These are phyloP conservation scores for Macropodus opercularis DNA, from an alignment of 2,797 vertebrate genomes.

Conservation along the genomic window DNA sequence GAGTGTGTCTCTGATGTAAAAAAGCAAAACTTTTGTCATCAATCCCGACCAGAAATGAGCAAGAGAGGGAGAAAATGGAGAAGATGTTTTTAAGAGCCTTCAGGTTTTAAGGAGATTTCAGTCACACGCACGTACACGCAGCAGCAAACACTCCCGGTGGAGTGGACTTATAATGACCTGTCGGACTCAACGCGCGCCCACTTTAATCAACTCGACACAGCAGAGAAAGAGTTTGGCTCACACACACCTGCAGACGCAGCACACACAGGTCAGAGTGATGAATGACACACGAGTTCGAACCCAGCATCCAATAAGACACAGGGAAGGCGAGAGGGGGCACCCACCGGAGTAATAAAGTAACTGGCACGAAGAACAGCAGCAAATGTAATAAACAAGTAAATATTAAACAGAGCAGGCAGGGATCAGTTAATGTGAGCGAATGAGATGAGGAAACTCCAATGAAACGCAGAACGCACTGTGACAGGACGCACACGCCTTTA, in stretches of 20 bases:
- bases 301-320: constrained; percentile 46
- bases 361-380: background rate
- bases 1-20: constrained; percentile 37
- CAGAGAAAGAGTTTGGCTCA: constrained; percentile 25
- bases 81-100: constrained; percentile 36
- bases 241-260: constrained; percentile 28
- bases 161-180: constrained; percentile 49
- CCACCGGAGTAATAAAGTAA: constrained; percentile 38
- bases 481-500: constrained; percentile 3
- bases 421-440: constrained; percentile 7
- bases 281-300: constrained; percentile 58
- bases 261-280: constrained; percentile 59
- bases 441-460: background rate
- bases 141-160: constrained; percentile 25
- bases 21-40: too few relatives aligned
- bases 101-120: constrained; percentile 24
- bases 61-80: background rate
- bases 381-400: constrained; percentile 9
- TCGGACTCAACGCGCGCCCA: constrained; percentile 12
- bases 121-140: background rate
- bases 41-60: constrained; percentile 18
- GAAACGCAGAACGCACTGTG: background rate
- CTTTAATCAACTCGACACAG: constrained; percentile 7
- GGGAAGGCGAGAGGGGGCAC: constrained; percentile 10
- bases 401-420: background rate